A percentile compares a stretch with the other conserved stretches of the same genome.
These are phyloP conservation scores for Lathronympha strigana DNA, from an alignment of 2,888 invertebrate genomes.

Conservation along the genomic window DNA sequence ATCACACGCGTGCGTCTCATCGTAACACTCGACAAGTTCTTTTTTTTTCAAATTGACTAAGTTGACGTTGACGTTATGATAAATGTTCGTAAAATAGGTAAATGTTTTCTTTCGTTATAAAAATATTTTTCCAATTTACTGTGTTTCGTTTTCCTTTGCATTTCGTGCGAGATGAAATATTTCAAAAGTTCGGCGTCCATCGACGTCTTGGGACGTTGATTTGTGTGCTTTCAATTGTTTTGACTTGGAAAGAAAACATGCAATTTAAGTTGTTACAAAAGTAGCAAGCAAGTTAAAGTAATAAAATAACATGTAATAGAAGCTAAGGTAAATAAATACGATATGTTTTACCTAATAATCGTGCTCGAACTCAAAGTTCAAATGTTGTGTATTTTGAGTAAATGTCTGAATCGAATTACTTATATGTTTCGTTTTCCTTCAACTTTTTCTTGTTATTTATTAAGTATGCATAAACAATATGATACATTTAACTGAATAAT, in stretches of 20 bases:
- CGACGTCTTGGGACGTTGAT: slow-evolving; percentile 17
- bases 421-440: too few species aligned
- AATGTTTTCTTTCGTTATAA: neutral
- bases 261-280: neutral
- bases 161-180: slow-evolving; percentile 19
- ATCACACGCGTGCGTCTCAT: too few species aligned
- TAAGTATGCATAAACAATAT: too few species aligned
- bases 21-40: neutral
- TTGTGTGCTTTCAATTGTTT: slow-evolving; percentile 31
- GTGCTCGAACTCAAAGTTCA: too few species aligned
- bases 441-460: too few species aligned
- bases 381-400: too few species aligned
- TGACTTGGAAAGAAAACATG: slow-evolving; percentile 20
- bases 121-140: slow-evolving; percentile 7
- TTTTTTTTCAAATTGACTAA: neutral
- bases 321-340: neutral
- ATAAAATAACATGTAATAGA: neutral
- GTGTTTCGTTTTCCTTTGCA: slow-evolving; percentile 11
- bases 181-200: slow-evolving; percentile 17
- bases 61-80: slow-evolving; percentile 11
- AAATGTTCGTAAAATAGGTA: slow-evolving; percentile 11
- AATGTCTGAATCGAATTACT: too few species aligned
- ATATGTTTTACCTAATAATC: too few species aligned
- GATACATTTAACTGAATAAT: too few species aligned
- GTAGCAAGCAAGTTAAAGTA: neutral